A percentile compares a stretch with the other conserved stretches of the same genome.
Evolutionary conservation across 2,113 vertebrate species (phyloP).

Genomic region (Gymnogyps californianus): DNA sequence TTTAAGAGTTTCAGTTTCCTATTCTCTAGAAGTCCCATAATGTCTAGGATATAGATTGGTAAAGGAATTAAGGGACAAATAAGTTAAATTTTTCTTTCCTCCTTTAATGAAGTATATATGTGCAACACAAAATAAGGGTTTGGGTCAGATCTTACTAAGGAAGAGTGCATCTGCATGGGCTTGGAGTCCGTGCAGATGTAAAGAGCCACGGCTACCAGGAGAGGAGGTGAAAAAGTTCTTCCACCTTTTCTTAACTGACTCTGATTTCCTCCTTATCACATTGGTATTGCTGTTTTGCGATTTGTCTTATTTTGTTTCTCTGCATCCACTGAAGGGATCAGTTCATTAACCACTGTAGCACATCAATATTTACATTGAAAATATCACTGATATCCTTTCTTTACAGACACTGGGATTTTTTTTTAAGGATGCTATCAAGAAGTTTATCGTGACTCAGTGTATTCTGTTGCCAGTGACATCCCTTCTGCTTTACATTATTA

Average conservation of each 20-base stretch:
- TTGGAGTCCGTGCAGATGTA: accelerated
- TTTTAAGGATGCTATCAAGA: constrained; percentile 95
- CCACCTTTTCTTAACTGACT: neutral
- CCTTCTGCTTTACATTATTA: constrained; percentile 96
- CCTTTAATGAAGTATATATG: neutral
- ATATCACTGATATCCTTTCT: constrained; percentile 4
- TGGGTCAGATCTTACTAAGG: neutral
- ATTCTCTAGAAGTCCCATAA: neutral
- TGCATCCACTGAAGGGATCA: neutral
- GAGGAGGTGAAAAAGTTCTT: neutral
- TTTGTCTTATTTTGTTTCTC: neutral
- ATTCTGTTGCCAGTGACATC: constrained; percentile 95
- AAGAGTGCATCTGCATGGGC: neutral
- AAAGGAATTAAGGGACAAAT: neutral
- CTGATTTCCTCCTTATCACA: neutral
- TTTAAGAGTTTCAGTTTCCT: neutral
- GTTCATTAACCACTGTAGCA: neutral
- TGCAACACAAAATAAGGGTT: neutral
- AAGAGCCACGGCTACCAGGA: neutral
- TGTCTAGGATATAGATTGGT: neutral
- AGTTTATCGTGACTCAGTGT: constrained; percentile 95
- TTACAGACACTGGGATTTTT: constrained; percentile 92
- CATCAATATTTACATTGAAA: neutral
- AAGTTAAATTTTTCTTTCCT: neutral
- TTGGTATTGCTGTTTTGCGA: neutral